Percentiles rank a stretch among this genome's conserved stretches.
These are phyloP conservation scores for Grammatotria lemairii DNA, from an alignment of 2,113 vertebrate species.

Conservation along the genomic window DNA sequence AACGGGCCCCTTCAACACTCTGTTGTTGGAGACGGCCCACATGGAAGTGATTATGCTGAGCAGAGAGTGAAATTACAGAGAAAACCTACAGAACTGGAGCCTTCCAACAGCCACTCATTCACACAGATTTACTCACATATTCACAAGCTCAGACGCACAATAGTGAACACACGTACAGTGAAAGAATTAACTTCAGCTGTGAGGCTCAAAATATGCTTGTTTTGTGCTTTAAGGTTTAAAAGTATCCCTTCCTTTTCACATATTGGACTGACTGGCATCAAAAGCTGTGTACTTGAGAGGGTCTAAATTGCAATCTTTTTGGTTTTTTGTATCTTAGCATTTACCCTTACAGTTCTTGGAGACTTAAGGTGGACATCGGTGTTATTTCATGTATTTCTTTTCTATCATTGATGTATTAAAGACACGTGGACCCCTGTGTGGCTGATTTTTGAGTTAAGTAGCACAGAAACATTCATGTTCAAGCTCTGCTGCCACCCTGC, in stretches of 20 bases:
- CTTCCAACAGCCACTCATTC: conserved; percentile 47
- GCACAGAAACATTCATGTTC: neutral
- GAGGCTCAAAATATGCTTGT: neutral
- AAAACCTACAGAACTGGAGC: conserved; percentile 44
- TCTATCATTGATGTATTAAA: neutral
- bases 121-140: conserved; percentile 21
- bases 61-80: conserved; percentile 70
- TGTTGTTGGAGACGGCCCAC: conserved; percentile 59
- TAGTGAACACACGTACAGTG: neutral
- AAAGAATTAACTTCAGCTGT: neutral
- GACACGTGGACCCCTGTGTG: neutral
- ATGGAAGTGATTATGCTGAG: conserved; percentile 70
- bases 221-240: neutral
- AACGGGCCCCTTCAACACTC: conserved; percentile 36
- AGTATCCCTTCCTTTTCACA: neutral
- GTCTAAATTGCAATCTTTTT: neutral
- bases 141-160: neutral
- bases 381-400: neutral
- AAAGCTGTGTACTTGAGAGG: neutral
- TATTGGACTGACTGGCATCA: neutral
- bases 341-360: neutral
- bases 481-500: conserved; percentile 35
- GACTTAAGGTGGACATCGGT: neutral
- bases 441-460: neutral
- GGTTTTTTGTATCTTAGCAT: neutral